Evolutionary conservation across 2,113 vertebrate genomes (phyloP).

Genomic region (Silurus meridionalis): DNA sequence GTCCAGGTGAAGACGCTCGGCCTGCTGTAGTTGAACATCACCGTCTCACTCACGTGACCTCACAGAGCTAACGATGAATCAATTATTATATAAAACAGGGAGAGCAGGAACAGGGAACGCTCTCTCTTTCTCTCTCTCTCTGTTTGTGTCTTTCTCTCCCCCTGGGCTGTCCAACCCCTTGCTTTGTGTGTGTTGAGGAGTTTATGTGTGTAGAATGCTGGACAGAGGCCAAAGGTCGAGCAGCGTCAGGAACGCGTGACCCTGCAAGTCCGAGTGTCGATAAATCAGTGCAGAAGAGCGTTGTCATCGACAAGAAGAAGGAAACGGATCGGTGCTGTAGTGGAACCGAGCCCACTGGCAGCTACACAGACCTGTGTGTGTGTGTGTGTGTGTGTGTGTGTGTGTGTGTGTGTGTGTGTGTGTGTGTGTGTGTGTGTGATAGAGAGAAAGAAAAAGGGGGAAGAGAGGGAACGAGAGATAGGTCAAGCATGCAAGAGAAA

Average conservation of each 20-base stretch:
- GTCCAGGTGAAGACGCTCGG: constrained; percentile 65
- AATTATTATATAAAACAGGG: not conserved
- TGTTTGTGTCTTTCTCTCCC: not conserved
- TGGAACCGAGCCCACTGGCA: constrained; percentile 12
- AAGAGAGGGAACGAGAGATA: no score
- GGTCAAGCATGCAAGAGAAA: not conserved
- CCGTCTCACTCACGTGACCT: not conserved
- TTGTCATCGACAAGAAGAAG: constrained; percentile 11
- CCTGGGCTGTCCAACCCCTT: not conserved
- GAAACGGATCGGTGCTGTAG: constrained; percentile 5
- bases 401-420: not conserved
- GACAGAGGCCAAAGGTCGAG: constrained; percentile 59
- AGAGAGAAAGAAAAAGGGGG: not conserved
- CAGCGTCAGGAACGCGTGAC: constrained; percentile 29
- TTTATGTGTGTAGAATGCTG: constrained; percentile 41
- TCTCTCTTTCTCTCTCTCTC: not conserved
- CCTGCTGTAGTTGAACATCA: constrained; percentile 60
- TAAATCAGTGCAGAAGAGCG: constrained; percentile 28
- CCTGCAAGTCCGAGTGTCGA: not conserved
- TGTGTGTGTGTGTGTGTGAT: not conserved
- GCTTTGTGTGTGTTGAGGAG: not conserved
- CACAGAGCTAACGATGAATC: not conserved
- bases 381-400: constrained; percentile 24
- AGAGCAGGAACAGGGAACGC: not conserved
- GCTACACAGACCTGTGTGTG: not conserved